Evolutionary conservation across 2,888 invertebrate genomes (phyloP).

Genomic region (Mylabris sibirica): DNA sequence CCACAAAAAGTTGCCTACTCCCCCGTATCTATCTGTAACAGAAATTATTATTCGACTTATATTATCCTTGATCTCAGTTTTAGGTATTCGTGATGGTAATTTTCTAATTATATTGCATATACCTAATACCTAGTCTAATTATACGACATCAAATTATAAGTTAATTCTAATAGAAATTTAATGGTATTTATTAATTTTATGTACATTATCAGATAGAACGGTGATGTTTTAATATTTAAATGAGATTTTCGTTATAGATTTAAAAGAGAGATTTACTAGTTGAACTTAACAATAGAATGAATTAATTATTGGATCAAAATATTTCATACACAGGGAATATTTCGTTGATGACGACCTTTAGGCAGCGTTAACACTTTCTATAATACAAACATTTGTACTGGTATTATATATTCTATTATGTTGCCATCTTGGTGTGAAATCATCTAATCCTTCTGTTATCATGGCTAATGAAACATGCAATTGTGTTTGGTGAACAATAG

Average conservation of each 20-base stretch:
- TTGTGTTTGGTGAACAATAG: slow-evolving; percentile 53
- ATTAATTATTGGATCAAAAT: slow-evolving; percentile 42
- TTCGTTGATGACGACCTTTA: slow-evolving; percentile 32
- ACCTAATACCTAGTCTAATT: too few species aligned
- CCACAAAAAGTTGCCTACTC: slow-evolving; percentile 16
- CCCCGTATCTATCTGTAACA: slow-evolving; percentile 18
- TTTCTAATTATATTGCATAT: neutral
- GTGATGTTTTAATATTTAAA: neutral
- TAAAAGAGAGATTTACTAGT: slow-evolving; percentile 32
- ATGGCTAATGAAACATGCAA: slow-evolving; percentile 54
- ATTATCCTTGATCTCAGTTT: slow-evolving; percentile 1
- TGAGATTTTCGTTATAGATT: slow-evolving; percentile 23
- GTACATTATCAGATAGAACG: neutral
- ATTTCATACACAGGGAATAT: slow-evolving; percentile 32
- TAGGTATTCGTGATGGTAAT: neutral
- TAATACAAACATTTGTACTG: slow-evolving; percentile 55
- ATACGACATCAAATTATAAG: neutral
- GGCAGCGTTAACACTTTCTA: slow-evolving; percentile 28
- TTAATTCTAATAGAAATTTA: neutral
- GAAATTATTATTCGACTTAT: slow-evolving; percentile 16
- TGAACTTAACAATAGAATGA: slow-evolving; percentile 38
- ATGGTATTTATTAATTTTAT: slow-evolving; percentile 1
- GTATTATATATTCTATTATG: slow-evolving; percentile 53
- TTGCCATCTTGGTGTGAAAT: slow-evolving; percentile 46
- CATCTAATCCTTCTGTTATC: slow-evolving; percentile 54